Base-by-base conservation (phyloP, 2,113 vertebrate species). In the Ictalurus furcatus region DNA sequence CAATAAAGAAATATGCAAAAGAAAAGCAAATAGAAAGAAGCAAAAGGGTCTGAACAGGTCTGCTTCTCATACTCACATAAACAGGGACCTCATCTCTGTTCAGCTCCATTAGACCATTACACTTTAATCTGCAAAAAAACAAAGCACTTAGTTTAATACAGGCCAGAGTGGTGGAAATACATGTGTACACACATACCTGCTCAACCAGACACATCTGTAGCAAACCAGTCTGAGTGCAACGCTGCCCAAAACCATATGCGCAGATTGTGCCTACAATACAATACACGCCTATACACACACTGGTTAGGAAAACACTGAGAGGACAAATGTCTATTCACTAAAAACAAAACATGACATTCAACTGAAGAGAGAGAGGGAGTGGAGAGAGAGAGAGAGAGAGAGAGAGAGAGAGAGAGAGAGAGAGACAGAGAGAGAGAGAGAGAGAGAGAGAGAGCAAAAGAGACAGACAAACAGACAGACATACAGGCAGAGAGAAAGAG, bases 71-170 rank as follows among this genome's bases (percentile, higher is more conserved):
- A 96, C 98, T 98, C 96, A 98, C 98, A 90, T 98, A 98, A 90
- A 98, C 96, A 93, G 97, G 97, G 87, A 95, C 96, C 95, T 97
- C 95, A 84, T 88, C 37, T 94, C 95, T 96, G 95, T 94, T 97
- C 93, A 97, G 83, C 95, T 98, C 97, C 97, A 97, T 98, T 92
- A 92, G 95, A 93, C 93, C 94, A n/a, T 93, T 65, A 84, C 78
- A 90, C 85, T 84, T 19, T 54, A 96, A 96, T 96, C 96, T 96
- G 95, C 88, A 95, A 93, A 92, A 93, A 21, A 93, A 21, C 90
- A 83, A 79, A 93, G 92, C 81, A 88, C 40, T 65, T 48, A 63
- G 56, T 76, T 88, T 59, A 88, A 76, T 85, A 82, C 74, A 65
- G 74, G 59, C 74, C 73, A 80, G 58, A 83, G 79, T 34, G 78